A percentile compares a stretch with the other conserved stretches of the same genome.
Evolutionary conservation across 2,113 vertebrate species (phyloP).

Genomic region (Serinus canaria): DNA sequence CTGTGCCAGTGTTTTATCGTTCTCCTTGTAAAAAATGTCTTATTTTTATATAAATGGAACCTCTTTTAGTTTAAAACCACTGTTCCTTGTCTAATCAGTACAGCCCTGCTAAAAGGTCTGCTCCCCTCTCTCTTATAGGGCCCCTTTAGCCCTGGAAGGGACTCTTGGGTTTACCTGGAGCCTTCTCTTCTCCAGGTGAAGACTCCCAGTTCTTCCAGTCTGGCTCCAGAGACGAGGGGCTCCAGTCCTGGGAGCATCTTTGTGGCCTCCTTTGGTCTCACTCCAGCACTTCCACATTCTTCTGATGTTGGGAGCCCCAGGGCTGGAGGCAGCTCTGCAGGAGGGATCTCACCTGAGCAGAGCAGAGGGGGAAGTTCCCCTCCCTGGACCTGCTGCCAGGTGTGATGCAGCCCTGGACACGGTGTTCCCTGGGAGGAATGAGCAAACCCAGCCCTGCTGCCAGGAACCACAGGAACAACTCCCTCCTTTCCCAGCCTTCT

Average conservation of each 20-base stretch:
- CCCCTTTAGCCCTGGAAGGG: neutral
- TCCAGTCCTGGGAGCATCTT: neutral
- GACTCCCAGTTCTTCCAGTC: neutral
- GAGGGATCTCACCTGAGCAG: fast-evolving
- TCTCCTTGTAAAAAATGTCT: fast-evolving
- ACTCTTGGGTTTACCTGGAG: fast-evolving
- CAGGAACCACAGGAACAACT: neutral
- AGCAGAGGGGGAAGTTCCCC: neutral
- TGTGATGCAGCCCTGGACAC: neutral
- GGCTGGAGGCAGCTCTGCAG: fast-evolving
- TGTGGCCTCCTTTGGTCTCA: fast-evolving
- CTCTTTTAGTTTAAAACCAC: neutral
- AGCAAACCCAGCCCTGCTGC: neutral
- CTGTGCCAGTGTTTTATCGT: neutral
- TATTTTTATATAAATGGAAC: neutral
- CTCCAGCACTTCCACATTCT: fast-evolving
- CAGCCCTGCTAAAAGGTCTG: neutral
- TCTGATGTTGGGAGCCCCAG: fast-evolving
- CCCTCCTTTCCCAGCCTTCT: neutral
- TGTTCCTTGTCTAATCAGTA: fast-evolving
- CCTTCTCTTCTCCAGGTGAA: neutral
- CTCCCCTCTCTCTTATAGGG: fast-evolving
- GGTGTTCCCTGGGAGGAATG: fast-evolving
- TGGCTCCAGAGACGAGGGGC: neutral
- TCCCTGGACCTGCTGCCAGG: neutral